Evolutionary conservation across 2,888 invertebrate genomes (phyloP), one percentile per base, ranked within the genome.

Genomic region (Xanthostigma xanthostigma): DNA sequence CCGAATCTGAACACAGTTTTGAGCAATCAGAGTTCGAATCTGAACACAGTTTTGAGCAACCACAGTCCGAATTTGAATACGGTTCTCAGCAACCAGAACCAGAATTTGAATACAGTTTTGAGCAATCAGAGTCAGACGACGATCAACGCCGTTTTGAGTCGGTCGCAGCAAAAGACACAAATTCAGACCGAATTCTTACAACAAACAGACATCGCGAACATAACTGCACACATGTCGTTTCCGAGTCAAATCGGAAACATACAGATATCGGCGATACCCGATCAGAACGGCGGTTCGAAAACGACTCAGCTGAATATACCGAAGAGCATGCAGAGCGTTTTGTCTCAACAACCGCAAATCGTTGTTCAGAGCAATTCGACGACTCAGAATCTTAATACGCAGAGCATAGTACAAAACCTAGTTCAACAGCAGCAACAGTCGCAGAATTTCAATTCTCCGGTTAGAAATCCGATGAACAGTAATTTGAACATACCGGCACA

Each of bases 401-500:
- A 37, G 38, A 37, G 10, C 27, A 41, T 36, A 45, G 48, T 36
- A 41, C 52, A 41, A 13, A 41, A 38, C 11, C n/a, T 42, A 12
- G 35, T 34, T 13, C 49, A 49, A 49, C 54, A 12, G 44, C 49
- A 37, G 44, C 51, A 10, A 49, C 52, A 40, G 51, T 50, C 14
- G 45, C 53, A 33, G n/a, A 43, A 43, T 17, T 33, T 12, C 12
- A 37, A 36, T 17, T 14, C 17, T 27, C 11, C 17, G 6, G 10
- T 10, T 2, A 38, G 38, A 27, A 45, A 34, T 3, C 5, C 46
- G 34, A 8, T 13, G 17, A 45, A 45, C 38, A 12, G 33, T 17
- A 36, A 37, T 11, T 45, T 42, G 49, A 45, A 63, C 47, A 68
- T 69, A 54, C 68, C 69, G 52, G 67, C 66, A 53, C 69, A 68